These are phyloP conservation scores for Sericinus montela DNA, from an alignment of 2,888 invertebrate genomes.

Conservation along the genomic window DNA sequence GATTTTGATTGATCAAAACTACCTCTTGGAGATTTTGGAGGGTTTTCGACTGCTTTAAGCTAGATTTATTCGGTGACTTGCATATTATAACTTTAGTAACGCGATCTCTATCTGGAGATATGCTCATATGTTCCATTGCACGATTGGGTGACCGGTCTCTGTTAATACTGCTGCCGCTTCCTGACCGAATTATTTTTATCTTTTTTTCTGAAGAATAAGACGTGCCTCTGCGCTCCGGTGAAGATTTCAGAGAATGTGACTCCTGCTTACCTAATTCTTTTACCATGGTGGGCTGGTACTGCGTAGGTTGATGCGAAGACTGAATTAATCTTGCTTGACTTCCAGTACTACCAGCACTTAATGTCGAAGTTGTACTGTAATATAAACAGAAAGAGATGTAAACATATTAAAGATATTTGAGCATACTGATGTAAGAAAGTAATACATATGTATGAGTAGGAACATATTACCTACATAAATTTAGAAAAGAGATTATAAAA, in stretches of 20 bases:
- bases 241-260: slow-evolving; percentile 74
- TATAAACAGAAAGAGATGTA: slow-evolving; percentile 11
- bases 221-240: slow-evolving; percentile 59
- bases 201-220: slow-evolving; percentile 49
- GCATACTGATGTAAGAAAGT: slow-evolving; percentile 18
- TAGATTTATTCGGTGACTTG: slow-evolving; percentile 73
- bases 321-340: slow-evolving; percentile 96
- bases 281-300: slow-evolving; percentile 92
- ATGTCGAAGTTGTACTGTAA: slow-evolving; percentile 93
- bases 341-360: slow-evolving; percentile 95
- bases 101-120: slow-evolving; percentile 63
- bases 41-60: slow-evolving; percentile 61
- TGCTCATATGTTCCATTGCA: slow-evolving; percentile 38
- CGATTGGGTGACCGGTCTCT: slow-evolving; percentile 67
- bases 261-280: slow-evolving; percentile 93
- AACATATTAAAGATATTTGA: background rate
- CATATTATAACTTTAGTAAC: slow-evolving; percentile 74
- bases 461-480: slow-evolving; percentile 53
- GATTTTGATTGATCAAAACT: slow-evolving; percentile 74
- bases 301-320: slow-evolving; percentile 95
- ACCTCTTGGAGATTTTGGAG: slow-evolving; percentile 74
- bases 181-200: slow-evolving; percentile 74
- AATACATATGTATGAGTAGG: slow-evolving; percentile 66
- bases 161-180: slow-evolving; percentile 73
- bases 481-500: slow-evolving; percentile 30